Percentiles rank a stretch among this genome's conserved stretches.
These are phyloP conservation scores for Tinamus major DNA, from an alignment of 2,797 vertebrate genomes.

Conservation along the genomic window DNA sequence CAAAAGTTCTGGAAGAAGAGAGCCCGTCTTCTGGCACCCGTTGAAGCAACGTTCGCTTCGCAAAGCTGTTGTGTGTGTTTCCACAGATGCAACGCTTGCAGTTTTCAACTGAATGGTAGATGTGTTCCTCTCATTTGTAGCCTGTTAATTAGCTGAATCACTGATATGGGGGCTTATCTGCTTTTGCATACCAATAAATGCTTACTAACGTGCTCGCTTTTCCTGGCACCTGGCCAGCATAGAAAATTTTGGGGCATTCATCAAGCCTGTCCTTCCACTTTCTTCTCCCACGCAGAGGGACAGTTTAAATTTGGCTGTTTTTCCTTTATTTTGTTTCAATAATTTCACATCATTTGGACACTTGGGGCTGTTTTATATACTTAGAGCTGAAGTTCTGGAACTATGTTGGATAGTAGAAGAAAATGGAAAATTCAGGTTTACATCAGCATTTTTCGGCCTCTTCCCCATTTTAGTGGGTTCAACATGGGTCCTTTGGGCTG, in stretches of 20 bases:
- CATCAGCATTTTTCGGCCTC: neutral
- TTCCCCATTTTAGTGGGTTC: neutral
- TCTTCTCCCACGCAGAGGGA: neutral
- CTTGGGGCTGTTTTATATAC: neutral
- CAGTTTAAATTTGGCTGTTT: neutral
- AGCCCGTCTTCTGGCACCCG: no score
- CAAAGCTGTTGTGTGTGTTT: neutral
- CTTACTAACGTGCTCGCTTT: neutral
- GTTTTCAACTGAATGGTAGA: neutral
- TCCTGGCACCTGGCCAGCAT: neutral
- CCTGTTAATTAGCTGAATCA: neutral
- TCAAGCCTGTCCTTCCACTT: accelerated
- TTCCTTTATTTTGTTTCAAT: neutral
- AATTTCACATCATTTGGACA: neutral
- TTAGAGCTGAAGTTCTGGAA: neutral
- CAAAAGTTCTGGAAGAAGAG: neutral
- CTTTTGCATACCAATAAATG: neutral
- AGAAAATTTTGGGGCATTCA: neutral
- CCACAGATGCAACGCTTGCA: neutral
- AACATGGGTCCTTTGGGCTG: neutral
- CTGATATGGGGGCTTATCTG: neutral
- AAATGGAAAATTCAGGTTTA: neutral
- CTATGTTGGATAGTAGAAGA: neutral
- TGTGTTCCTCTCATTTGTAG: neutral
- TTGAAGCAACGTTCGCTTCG: neutral